These are phyloP conservation scores for Willowsia nigromaculata DNA, from an alignment of 2,888 invertebrate species.

Conservation along the genomic window DNA sequence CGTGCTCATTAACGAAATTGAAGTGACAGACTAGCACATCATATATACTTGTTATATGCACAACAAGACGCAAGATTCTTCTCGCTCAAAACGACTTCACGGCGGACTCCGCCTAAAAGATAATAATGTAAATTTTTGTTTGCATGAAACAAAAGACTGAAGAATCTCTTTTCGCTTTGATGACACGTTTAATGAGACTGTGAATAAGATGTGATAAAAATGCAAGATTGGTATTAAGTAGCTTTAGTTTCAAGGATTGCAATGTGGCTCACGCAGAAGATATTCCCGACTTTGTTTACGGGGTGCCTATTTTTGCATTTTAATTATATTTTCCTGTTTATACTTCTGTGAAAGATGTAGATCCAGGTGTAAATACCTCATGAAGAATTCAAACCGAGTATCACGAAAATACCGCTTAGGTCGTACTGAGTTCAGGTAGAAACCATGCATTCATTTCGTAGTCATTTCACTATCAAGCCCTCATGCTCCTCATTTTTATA, in stretches of 20 bases:
- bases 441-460: not conserved
- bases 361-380: conserved; percentile 1
- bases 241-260: not conserved
- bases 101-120: conserved; percentile 34
- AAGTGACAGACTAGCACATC: conserved; percentile 57
- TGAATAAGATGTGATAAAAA: conserved; percentile 52
- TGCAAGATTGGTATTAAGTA: conserved; percentile 18
- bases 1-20: conserved; percentile 55
- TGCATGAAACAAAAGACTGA: not conserved
- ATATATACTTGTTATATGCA: not conserved
- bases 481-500: conserved; percentile 5
- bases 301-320: conserved; percentile 20
- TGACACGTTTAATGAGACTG: conserved; percentile 64
- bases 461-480: not conserved
- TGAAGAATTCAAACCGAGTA: not conserved
- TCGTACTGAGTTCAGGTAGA: not conserved
- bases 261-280: not conserved
- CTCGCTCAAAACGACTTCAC: not conserved
- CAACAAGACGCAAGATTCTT: not conserved
- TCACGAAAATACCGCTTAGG: not conserved
- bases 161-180: conserved; percentile 65
- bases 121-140: conserved; percentile 14
- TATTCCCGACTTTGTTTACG: not conserved
- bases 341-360: not conserved
- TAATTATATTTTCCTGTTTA: conserved; percentile 29